Evolutionary conservation across 2,888 invertebrate genomes (phyloP).

Genomic region (Gryllus longicercus): DNA sequence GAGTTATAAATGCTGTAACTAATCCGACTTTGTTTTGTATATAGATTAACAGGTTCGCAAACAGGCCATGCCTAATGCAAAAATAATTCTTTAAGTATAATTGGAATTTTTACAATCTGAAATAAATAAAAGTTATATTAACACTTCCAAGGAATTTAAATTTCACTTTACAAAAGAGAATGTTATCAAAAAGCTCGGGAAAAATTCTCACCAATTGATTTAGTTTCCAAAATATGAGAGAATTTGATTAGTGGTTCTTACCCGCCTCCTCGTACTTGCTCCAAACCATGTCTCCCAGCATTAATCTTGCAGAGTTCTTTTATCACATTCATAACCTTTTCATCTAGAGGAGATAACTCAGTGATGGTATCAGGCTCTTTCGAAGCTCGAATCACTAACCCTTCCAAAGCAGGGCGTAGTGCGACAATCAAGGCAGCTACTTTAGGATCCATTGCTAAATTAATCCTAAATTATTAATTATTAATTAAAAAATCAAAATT

Average conservation of each 20-base stretch:
- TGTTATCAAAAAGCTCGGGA: background rate
- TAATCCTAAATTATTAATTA: constrained; percentile 61
- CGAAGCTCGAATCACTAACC: constrained; percentile 74
- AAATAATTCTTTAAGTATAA: no score
- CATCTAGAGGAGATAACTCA: constrained; percentile 60
- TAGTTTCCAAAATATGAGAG: no score
- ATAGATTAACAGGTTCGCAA: no score
- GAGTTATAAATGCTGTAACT: no score
- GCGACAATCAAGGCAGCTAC: constrained; percentile 80
- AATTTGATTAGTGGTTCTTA: constrained; percentile 31
- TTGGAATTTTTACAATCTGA: no score
- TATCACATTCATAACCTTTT: constrained; percentile 68
- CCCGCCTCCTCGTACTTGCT: constrained; percentile 49
- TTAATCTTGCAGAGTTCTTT: constrained; percentile 71
- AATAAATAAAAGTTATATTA: no score
- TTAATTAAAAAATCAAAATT: no score
- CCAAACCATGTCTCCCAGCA: constrained; percentile 69
- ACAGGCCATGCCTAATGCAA: no score
- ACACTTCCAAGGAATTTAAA: no score
- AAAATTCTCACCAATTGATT: background rate
- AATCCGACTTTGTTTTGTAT: no score
- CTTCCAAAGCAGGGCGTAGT: constrained; percentile 84
- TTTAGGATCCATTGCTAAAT: constrained; percentile 75
- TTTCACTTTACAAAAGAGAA: background rate
- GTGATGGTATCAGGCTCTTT: constrained; percentile 73